Evolutionary conservation across 1,140 invertebrate species (phyloP), one percentile per base, ranked within the genome.

Genomic region (Drosophila sucinea): DNA sequence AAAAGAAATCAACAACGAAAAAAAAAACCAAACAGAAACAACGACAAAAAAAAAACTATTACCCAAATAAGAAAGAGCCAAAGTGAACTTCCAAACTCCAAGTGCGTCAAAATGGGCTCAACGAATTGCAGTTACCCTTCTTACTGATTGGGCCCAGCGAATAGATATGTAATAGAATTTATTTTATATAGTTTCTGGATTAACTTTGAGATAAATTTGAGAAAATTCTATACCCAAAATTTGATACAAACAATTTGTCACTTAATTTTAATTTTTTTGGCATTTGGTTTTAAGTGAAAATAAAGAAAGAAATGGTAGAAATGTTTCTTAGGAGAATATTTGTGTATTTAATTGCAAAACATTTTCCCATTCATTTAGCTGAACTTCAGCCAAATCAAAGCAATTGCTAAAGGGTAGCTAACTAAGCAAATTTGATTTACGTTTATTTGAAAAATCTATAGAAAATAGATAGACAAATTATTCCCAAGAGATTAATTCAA

Each of bases 31-130:
- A 67, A 63, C 55, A 29, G 17, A 69, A 79, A 66, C 44, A 61
- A 58, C 61, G 62, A 58, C 56, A 67, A 74, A 79, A 64, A 57
- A 54, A 77, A 82, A 89, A 83, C 70, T 70, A 85, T 81, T 81
- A 78, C 68, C 81, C 32, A 85, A 85, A 84, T 67, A 70, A 68
- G 29, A 33, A 67, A 61, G 51, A 56, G n/a, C 41, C 33, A 27
- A 40, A 54, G 25, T 30, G 38, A 56, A 6, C 56, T 58, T 35
- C 30, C 17, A 44, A 27, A 47, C 44, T 51, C 44, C 7, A 27
- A 27, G 7, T 7, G 23, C 44, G 2, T 51, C 23, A 2, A 7
- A n/a, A 25, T 51, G 25, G 7, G 1, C 7, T 4, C 3, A 51
- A 6, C 25, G 44, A 51, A 27, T 10, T 27, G 23, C 44, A 25